phyloP scores from a whole-genome alignment of 2,113 vertebrate genomes.

The Physeter macrocephalus region DNA sequence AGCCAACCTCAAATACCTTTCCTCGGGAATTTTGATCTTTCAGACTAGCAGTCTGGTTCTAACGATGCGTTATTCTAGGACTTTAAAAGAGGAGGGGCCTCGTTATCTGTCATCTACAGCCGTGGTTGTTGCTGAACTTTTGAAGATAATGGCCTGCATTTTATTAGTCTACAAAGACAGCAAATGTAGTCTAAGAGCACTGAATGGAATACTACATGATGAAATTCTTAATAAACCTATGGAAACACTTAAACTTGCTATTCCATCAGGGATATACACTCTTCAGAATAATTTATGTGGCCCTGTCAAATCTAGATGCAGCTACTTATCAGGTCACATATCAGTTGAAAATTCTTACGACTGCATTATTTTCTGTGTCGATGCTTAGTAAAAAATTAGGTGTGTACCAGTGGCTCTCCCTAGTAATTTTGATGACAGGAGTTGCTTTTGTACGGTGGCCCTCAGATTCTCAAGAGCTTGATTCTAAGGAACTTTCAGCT shows the following conservation, averaged over 20 bases:
- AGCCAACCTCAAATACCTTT: slow-evolving; percentile 93
- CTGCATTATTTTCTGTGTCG: slow-evolving; percentile 96
- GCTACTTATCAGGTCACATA: slow-evolving; percentile 99
- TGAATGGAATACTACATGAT: slow-evolving; percentile 92
- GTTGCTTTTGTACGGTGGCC: slow-evolving; percentile 99
- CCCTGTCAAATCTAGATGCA: slow-evolving; percentile 97
- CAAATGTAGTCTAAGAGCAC: slow-evolving; percentile 89
- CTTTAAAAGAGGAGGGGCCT: slow-evolving; percentile 93
- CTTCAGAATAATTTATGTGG: slow-evolving; percentile 98
- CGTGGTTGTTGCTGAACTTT: slow-evolving; percentile 93
- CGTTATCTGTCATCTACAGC: slow-evolving; percentile 98
- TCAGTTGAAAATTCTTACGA: slow-evolving; percentile 98
- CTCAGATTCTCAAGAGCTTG: slow-evolving; percentile 80
- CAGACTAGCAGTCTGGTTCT: slow-evolving; percentile 98
- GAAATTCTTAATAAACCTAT: slow-evolving; percentile 95
- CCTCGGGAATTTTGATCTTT: slow-evolving; percentile 95
- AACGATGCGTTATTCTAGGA: slow-evolving; percentile 98
- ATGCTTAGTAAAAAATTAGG: slow-evolving; percentile 95
- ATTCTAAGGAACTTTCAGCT: slow-evolving; percentile 84
- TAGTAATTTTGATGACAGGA: slow-evolving; percentile 93
- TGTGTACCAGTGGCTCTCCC: slow-evolving; percentile 95
- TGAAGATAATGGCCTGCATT: slow-evolving; percentile 94
- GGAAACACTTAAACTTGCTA: slow-evolving; percentile 96
- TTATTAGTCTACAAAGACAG: slow-evolving; percentile 95
- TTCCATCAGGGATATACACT: slow-evolving; percentile 98